Percentiles rank a stretch among this genome's conserved stretches.
Evolutionary conservation across 2,797 vertebrate species (phyloP).

Genomic region (Mico argentatus): DNA sequence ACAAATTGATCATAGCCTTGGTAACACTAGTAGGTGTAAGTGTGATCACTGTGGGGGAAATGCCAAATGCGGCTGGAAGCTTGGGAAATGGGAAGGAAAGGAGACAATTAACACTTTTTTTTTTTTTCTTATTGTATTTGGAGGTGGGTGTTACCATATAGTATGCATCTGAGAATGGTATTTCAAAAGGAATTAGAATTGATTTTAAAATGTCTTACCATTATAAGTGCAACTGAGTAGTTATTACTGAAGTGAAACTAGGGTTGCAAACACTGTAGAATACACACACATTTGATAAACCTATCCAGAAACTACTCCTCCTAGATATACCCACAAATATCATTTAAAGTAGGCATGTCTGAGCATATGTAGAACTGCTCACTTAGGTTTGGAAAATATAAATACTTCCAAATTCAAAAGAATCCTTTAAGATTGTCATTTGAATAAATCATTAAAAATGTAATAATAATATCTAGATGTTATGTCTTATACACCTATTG

Average conservation of each 20-base stretch:
- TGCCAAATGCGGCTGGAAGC: constrained; percentile 56
- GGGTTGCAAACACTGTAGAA: neutral
- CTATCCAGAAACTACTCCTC: constrained; percentile 4
- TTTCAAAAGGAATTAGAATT: constrained; percentile 65
- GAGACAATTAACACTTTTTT: constrained; percentile 60
- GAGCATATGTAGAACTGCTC: constrained; percentile 18
- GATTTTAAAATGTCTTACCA: constrained; percentile 2
- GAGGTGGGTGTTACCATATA: neutral
- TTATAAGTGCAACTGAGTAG: constrained; percentile 43
- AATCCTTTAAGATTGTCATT: neutral
- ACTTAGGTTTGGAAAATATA: constrained; percentile 28
- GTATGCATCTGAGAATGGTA: constrained; percentile 50
- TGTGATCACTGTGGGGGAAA: constrained; percentile 68
- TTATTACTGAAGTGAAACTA: constrained; percentile 56
- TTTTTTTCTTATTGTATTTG: constrained; percentile 55
- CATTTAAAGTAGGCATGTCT: constrained; percentile 45
- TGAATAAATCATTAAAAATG: neutral
- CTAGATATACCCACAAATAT: constrained; percentile 37
- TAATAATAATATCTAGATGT: neutral
- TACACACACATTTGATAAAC: constrained; percentile 47
- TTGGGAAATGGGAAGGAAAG: constrained; percentile 64
- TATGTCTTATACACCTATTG: neutral
- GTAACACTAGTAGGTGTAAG: constrained; percentile 71
- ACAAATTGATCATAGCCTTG: constrained; percentile 81
- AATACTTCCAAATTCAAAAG: constrained; percentile 43